phyloP scores from a whole-genome alignment of 30 jellyfish, hydroid and myxozoan genomes.

The Aurelia coerulea region DNA sequence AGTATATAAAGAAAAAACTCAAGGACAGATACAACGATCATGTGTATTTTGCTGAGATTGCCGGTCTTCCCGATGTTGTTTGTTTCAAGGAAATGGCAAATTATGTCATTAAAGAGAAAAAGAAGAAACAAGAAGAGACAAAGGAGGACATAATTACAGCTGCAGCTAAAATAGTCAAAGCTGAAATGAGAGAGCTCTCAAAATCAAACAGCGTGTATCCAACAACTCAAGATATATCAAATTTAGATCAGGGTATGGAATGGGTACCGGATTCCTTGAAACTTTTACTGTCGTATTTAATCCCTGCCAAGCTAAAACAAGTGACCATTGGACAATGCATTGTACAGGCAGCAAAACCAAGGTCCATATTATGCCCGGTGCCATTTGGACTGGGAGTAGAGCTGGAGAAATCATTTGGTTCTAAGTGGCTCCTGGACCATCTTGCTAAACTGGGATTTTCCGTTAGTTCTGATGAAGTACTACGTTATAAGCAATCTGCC shows the following conservation, averaged over 20 bases:
- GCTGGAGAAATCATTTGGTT: constrained; percentile 53
- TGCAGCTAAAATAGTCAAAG: constrained; percentile 56
- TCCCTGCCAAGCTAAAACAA: neutral
- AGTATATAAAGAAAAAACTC: constrained; percentile 20
- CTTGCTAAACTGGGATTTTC: constrained; percentile 62
- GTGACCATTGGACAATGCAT: constrained; percentile 51
- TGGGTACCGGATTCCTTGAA: constrained; percentile 55
- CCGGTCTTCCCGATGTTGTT: constrained; percentile 35
- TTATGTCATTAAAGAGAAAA: neutral
- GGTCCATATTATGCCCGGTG: constrained; percentile 48
- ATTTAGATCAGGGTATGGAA: constrained; percentile 2
- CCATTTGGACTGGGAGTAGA: constrained; percentile 75
- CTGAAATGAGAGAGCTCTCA: constrained; percentile 44
- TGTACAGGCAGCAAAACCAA: constrained; percentile 65
- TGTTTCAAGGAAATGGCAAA: constrained; percentile 72
- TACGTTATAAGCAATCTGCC: constrained; percentile 61
- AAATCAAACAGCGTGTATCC: constrained; percentile 19
- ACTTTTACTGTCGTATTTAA: no score
- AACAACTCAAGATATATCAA: constrained; percentile 16
- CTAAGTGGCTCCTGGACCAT: constrained; percentile 60
- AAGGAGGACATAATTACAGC: constrained; percentile 33
- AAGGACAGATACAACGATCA: constrained; percentile 45
- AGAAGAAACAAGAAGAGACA: constrained; percentile 21
- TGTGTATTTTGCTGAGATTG: constrained; percentile 29
- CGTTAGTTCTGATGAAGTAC: constrained; percentile 65